Conservation (phyloP, 1,140 invertebrate species). For the Achatina immaculata region DNA sequence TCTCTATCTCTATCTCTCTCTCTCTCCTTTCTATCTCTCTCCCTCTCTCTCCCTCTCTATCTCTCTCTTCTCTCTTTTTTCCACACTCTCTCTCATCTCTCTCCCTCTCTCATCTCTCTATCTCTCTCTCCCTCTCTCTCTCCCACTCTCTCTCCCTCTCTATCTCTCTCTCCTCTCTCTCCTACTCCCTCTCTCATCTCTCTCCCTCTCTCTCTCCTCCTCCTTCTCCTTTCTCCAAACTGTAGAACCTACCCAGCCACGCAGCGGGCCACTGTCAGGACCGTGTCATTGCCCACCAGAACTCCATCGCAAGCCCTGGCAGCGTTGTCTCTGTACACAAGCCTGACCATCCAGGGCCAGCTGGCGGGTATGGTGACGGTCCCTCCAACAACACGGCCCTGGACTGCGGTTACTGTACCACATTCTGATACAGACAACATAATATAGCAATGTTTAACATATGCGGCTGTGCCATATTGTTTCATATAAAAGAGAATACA, state of each 20-base stretch:
- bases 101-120: too few relatives aligned
- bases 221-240: too few relatives aligned
- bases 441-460: background rate
- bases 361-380: background rate
- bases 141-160: too few relatives aligned
- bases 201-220: too few relatives aligned
- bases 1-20: too few relatives aligned
- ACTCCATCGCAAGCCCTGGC: slow-evolving; percentile 31
- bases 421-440: slow-evolving; percentile 1
- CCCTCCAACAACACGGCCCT: slow-evolving; percentile 22
- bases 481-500: slow-evolving; percentile 4
- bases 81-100: too few relatives aligned
- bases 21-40: too few relatives aligned
- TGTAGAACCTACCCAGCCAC: slow-evolving; percentile 35
- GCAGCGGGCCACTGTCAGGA: slow-evolving; percentile 38
- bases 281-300: slow-evolving; percentile 38
- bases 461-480: background rate
- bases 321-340: slow-evolving; percentile 3
- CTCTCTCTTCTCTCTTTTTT: too few relatives aligned
- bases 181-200: too few relatives aligned
- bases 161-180: too few relatives aligned
- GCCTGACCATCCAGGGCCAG: slow-evolving; percentile 45
- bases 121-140: too few relatives aligned
- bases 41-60: too few relatives aligned
- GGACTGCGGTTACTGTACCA: background rate